Evolutionary conservation across 2,113 vertebrate genomes (phyloP), one percentile per base, ranked within the genome.

Genomic region (Cyphomyrus discorhynchus): DNA sequence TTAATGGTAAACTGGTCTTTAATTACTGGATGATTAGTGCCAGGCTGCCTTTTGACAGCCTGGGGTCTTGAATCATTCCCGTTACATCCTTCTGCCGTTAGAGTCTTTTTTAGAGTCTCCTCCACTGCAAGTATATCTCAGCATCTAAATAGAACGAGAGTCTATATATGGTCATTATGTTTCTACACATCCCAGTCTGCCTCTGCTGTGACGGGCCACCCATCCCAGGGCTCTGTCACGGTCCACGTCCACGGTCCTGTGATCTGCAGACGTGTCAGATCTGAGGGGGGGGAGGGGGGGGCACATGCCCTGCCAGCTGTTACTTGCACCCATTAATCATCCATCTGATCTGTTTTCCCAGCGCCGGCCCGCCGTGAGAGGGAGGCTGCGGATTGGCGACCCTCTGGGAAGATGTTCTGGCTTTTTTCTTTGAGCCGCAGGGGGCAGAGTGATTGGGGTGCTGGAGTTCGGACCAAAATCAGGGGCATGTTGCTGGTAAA

Each of bases 311-410:
- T n/a, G 91, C 95, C 95, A 91, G 95, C 95, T 96, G 96, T 92
- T 94, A 96, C 95, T 95, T 95, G 95, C 95, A 93, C 95, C 94
- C 97, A 98, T 98, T 98, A 98, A 98, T 99, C 98, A 98, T 94
- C 93, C 93, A 31, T 92, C 93, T 94, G 94, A 95, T 96, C 95
- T 95, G 95, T 95, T 96, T 96, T 94, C 91, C 39, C 39, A 42
- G 39, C 39, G 3, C 39, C 39, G 39, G 39, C 39, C 39, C 39
- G 39, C 39, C 39, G 39, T 42, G 39, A 42, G 39, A 42, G 3
- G 39, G 39, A 4, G 39, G 3, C 39, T 42, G 39, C 3, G 39
- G 27, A 77, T 7, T 35, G 27, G 27, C 4, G 11, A 13, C 35
- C 74, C 19, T 19, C 74, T 7, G 10, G 1, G n/a, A 11, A 66